Base-by-base conservation (phyloP, 2,888 invertebrate species). In the Agrochola lychnidis region DNA sequence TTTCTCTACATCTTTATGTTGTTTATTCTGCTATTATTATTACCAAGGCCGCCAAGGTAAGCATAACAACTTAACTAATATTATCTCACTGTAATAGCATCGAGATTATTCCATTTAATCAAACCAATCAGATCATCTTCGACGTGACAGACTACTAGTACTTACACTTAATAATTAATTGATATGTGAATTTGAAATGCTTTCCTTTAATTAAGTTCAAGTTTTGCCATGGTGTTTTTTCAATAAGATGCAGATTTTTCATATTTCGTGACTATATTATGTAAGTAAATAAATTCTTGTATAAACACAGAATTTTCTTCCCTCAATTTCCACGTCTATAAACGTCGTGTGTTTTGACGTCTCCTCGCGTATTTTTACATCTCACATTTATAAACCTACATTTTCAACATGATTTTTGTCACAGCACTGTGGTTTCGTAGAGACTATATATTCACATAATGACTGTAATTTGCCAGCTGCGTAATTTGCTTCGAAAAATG, bases 401-500 rank as follows among this genome's bases (percentile, higher is more conserved):
- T 79, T 85, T 82, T 74, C 75, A 66, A 84, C 67, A 81, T 75
- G 77, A 78, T 85, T 85, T 85, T 85, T 83, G 86, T 86, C 82
- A 78, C 78, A 79, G 67, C 66, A 40, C 70, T 62, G 80, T 75
- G 78, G 82, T 82, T 83, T 71, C 70, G 71, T 70, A 48, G 74
- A 84, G 73, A 68, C 69, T 81, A 80, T 83, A 84, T 76, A 63
- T 81, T 76, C 78, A 79, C 70, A 76, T 85, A 89, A 89, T 86
- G 83, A 83, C 87, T 76, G 85, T 80, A 87, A 88, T 89, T 87
- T 86, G 69, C 83, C 73, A 81, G 81, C 85, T 76, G 74, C 80
- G 79, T 89, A 89, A 90, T 89, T 89, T 89, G 85, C 84, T 88
- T 84, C 88, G 84, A 87, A 89, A 90, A 89, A 88, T 87, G 74